Conservation (phyloP, 2,888 invertebrate genomes). For the Fissipunctia ypsillon region DNA sequence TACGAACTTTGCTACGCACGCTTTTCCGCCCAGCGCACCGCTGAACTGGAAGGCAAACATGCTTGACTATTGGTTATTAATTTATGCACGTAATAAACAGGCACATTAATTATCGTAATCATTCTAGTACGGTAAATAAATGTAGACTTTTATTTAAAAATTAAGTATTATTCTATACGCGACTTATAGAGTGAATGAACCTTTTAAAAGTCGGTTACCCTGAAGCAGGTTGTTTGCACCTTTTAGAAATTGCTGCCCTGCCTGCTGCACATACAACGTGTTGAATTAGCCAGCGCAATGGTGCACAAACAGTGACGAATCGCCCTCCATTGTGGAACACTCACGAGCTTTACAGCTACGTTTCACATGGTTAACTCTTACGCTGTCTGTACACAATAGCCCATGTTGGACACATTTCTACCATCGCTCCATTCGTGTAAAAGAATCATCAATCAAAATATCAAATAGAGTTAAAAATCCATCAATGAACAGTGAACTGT, state of each 20-base stretch:
- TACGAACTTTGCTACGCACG: slow-evolving; percentile 82
- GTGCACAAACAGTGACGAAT: slow-evolving; percentile 59
- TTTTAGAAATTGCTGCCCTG: slow-evolving; percentile 16
- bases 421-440: slow-evolving; percentile 23
- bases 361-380: slow-evolving; percentile 59
- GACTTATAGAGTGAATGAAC: slow-evolving; percentile 23
- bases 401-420: slow-evolving; percentile 46
- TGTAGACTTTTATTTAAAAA: not conserved
- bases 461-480: slow-evolving; percentile 42
- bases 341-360: slow-evolving; percentile 35
- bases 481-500: slow-evolving; percentile 33
- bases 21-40: slow-evolving; percentile 66
- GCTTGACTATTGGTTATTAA: slow-evolving; percentile 2
- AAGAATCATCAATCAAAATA: slow-evolving; percentile 51
- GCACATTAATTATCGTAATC: not conserved
- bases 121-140: not conserved
- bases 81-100: slow-evolving; percentile 3
- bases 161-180: not conserved
- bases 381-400: slow-evolving; percentile 45
- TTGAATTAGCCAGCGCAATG: slow-evolving; percentile 57
- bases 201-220: slow-evolving; percentile 16
- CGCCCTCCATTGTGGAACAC: slow-evolving; percentile 43
- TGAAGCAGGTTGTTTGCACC: slow-evolving; percentile 6
- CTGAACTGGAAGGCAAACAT: slow-evolving; percentile 39
- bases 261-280: slow-evolving; percentile 38